Evolutionary conservation across 2,888 invertebrate species (phyloP).

Genomic region (Pristionchus fissidentatus): DNA sequence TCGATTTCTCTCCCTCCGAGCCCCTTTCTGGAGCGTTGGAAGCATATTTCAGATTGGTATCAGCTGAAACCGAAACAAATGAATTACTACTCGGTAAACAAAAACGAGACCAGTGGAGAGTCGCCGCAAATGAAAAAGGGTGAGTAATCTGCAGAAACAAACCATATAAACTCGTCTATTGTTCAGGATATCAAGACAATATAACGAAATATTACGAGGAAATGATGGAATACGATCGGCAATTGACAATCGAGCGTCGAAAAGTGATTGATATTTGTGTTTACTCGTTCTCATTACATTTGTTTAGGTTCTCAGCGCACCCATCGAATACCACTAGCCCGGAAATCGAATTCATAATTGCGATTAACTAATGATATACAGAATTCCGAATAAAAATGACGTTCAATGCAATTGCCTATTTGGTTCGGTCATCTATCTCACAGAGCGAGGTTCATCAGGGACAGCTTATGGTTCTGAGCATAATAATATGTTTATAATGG

Average conservation of each 20-base stretch:
- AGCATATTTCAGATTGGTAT: constrained; percentile 46
- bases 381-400: too few species aligned
- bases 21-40: too few species aligned
- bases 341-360: too few species aligned
- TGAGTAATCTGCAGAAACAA: neutral
- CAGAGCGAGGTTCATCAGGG: too few species aligned
- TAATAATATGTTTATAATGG: too few species aligned
- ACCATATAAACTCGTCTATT: neutral
- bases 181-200: neutral
- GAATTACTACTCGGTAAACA: constrained; percentile 39
- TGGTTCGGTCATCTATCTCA: too few species aligned
- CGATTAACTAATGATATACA: too few species aligned
- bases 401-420: too few species aligned
- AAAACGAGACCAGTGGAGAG: neutral
- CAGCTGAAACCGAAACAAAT: neutral
- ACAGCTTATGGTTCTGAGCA: too few species aligned
- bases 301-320: neutral
- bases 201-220: neutral
- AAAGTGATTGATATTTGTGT: neutral
- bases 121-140: neutral
- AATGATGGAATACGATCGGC: neutral
- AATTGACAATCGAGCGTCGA: neutral
- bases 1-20: neutral
- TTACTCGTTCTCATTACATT: too few species aligned
- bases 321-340: constrained; percentile 13